These are phyloP conservation scores for Megalopta genalis DNA, from an alignment of 1,140 invertebrate species.

Conservation along the genomic window DNA sequence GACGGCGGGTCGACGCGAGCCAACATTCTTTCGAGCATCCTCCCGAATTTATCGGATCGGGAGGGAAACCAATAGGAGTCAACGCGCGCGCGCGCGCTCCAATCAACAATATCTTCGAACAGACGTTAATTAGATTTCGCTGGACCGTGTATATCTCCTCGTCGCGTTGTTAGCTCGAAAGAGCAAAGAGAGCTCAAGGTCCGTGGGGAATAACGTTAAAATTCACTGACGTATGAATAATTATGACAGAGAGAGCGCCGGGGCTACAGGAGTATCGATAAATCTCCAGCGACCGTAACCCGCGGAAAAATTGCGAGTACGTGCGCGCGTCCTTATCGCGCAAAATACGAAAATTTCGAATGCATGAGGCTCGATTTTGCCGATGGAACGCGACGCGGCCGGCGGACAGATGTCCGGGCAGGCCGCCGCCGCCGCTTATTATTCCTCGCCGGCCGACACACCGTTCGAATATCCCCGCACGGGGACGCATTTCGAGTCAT, in stretches of 20 bases:
- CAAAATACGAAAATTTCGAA: conserved; percentile 33
- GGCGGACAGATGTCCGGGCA: conserved; percentile 23
- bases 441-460: conserved; percentile 29
- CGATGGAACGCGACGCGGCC: conserved; percentile 21
- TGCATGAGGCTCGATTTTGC: conserved; percentile 26
- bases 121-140: neutral
- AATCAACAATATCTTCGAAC: neutral
- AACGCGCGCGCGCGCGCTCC: neutral
- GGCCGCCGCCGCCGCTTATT: conserved; percentile 1
- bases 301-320: conserved; percentile 44
- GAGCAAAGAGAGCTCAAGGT: too few relatives aligned
- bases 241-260: neutral
- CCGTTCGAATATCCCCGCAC: conserved; percentile 8
- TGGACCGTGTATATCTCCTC: neutral
- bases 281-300: conserved; percentile 22
- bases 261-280: conserved; percentile 11
- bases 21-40: neutral
- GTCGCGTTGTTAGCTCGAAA: neutral
- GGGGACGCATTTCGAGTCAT: neutral
- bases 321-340: conserved; percentile 18
- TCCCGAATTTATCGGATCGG: neutral
- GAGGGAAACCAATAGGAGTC: neutral
- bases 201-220: neutral
- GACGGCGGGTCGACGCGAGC: neutral
- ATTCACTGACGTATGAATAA: conserved; percentile 27